Percentiles rank a stretch among this genome's conserved stretches.
phyloP scores from a whole-genome alignment of 2,888 invertebrate genomes.

The Nemotelus nigrinus region DNA sequence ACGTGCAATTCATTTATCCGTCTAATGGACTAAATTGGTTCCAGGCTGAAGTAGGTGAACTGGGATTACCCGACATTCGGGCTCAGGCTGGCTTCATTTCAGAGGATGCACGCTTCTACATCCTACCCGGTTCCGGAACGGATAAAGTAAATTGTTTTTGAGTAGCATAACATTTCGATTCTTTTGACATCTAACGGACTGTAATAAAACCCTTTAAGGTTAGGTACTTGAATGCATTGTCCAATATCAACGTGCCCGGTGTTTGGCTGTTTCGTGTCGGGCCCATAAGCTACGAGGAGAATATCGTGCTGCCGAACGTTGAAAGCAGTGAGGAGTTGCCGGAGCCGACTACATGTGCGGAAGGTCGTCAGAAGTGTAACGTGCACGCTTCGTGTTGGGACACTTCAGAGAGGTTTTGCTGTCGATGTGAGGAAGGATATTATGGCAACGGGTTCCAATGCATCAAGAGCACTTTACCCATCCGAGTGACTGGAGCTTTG shows the following conservation, averaged over 20 bases:
- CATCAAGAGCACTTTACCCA: slow-evolving; percentile 82
- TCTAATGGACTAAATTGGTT: slow-evolving; percentile 92
- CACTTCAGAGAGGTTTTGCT: slow-evolving; percentile 87
- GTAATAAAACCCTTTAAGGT: slow-evolving; percentile 55
- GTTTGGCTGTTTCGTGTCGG: slow-evolving; percentile 90
- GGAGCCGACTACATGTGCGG: slow-evolving; percentile 68
- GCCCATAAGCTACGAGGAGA: slow-evolving; percentile 69
- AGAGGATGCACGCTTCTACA: slow-evolving; percentile 80
- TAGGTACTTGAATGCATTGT: slow-evolving; percentile 73
- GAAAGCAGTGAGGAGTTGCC: slow-evolving; percentile 63
- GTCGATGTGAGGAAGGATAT: slow-evolving; percentile 82
- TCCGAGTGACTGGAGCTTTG: slow-evolving; percentile 90
- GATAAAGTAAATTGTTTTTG: slow-evolving; percentile 76
- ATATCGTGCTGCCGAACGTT: slow-evolving; percentile 75
- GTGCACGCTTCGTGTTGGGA: slow-evolving; percentile 84
- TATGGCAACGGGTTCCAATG: slow-evolving; percentile 95
- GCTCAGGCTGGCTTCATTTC: slow-evolving; percentile 94
- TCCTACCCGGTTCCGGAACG: slow-evolving; percentile 89
- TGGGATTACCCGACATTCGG: slow-evolving; percentile 85
- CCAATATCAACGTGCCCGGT: slow-evolving; percentile 86
- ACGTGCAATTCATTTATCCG: slow-evolving; percentile 87
- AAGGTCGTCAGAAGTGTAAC: slow-evolving; percentile 80
- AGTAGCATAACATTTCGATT: neutral
- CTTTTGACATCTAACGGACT: slow-evolving; percentile 22
- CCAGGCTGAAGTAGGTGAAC: slow-evolving; percentile 79